Evolutionary conservation across 2,888 invertebrate genomes (phyloP).

Genomic region (Cantharis rustica): DNA sequence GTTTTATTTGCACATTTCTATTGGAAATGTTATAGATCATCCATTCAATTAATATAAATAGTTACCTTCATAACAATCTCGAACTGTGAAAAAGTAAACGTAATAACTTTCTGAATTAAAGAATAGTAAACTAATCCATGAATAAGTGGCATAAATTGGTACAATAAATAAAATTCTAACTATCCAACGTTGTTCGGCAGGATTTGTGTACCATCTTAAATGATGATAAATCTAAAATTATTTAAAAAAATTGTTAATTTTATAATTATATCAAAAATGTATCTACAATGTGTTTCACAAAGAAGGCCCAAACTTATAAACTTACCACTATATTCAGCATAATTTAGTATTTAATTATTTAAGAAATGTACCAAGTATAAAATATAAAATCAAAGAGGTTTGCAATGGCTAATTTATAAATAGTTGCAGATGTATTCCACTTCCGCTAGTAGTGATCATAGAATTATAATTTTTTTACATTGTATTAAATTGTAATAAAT

Average conservation of each 20-base stretch:
- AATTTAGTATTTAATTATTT: too few relatives aligned
- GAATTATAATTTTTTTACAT: too few relatives aligned
- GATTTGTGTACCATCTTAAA: conserved; percentile 97
- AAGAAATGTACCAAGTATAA: too few relatives aligned
- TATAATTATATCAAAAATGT: neutral
- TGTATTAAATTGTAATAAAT: too few relatives aligned
- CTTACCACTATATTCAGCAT: too few relatives aligned
- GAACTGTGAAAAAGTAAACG: conserved; percentile 97
- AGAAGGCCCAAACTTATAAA: too few relatives aligned
- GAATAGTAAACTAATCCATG: conserved; percentile 97
- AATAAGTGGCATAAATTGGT: conserved; percentile 97
- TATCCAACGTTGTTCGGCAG: conserved; percentile 99
- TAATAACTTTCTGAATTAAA: conserved; percentile 98
- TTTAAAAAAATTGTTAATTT: neutral
- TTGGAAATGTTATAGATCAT: neutral
- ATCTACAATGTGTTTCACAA: too few relatives aligned
- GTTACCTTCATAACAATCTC: conserved; percentile 98
- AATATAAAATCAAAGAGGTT: too few relatives aligned
- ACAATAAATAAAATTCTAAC: conserved; percentile 98
- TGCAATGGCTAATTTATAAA: too few relatives aligned
- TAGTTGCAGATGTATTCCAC: too few relatives aligned
- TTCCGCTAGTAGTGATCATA: too few relatives aligned
- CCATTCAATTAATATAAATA: conserved; percentile 8
- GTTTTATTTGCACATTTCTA: neutral
- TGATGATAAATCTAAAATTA: conserved; percentile 92